Evolutionary conservation across 1,140 invertebrate species (phyloP), one percentile per base, ranked within the genome.

Genomic region (Zeugodacus cucurbitae): DNA sequence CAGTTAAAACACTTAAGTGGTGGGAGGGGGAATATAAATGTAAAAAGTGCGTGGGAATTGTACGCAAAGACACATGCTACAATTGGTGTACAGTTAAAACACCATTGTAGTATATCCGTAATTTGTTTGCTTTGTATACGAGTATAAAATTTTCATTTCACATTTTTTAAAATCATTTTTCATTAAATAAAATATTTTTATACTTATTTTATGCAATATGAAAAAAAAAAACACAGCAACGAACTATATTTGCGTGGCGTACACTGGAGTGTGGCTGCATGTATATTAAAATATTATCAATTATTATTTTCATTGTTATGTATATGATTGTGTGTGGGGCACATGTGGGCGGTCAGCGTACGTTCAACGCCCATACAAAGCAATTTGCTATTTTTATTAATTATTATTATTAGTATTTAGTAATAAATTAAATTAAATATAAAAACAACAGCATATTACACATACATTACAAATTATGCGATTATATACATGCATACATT

Each of bases 341-440:
- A 48, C 74, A 48, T 82, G 44, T 48, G 74, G 74, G 74, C 74
- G 48, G 74, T 82, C 41, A 29, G 10, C n/a, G 67, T 5, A 74
- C 67, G 74, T 82, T 82, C 74, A 82, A 82, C 74, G 41, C 74
- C 74, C 41, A 82, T 82, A 48, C 14, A 48, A 44, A 82, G 74
- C 74, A 48, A 82, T 82, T 82, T 41, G 74, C 74, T 82, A 82
- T 82, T 82, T 82, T 41, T 74, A 41, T 74, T 37, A 74, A 82
- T 32, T 37, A 20, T 78, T 44, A 78, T 3, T 82, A 29, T 44
- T 48, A 48, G 41, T 82, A 48, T 82, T 82, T 82, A 82, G 41
- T 41, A n/a, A 82, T 74, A 26, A 74, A 74, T 74, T 48, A 82
- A 70, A 70, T 20, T 34, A 70, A 70, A 34, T 26, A 32, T 70